Evolutionary conservation across 2,888 invertebrate species (phyloP).

Genomic region (Caradrina clavipalpis): DNA sequence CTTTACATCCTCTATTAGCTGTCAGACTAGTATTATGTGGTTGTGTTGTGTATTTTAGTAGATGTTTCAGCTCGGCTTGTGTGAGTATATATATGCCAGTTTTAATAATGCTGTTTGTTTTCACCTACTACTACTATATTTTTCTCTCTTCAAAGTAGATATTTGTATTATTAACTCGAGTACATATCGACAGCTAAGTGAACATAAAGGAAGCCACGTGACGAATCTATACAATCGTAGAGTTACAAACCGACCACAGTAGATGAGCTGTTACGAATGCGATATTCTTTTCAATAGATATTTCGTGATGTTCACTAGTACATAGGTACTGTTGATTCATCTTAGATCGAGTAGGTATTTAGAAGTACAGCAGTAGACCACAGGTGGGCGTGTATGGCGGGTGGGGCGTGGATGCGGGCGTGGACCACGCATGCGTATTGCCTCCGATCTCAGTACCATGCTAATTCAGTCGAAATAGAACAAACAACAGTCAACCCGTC

Average conservation of each 20-base stretch:
- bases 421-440: slow-evolving; percentile 84
- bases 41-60: slow-evolving; percentile 81
- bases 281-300: slow-evolving; percentile 2
- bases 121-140: slow-evolving; percentile 60
- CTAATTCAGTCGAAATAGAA: slow-evolving; percentile 72
- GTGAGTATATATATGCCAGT: slow-evolving; percentile 83
- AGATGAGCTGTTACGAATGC: neutral
- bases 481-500: slow-evolving; percentile 79
- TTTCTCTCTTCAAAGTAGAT: slow-evolving; percentile 49
- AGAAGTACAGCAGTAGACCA: slow-evolving; percentile 78
- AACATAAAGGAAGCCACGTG: slow-evolving; percentile 1
- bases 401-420: slow-evolving; percentile 85
- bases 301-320: neutral
- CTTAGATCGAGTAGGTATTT: slow-evolving; percentile 74
- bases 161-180: slow-evolving; percentile 48
- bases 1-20: slow-evolving; percentile 67
- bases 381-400: slow-evolving; percentile 88
- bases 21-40: slow-evolving; percentile 74
- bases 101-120: slow-evolving; percentile 77
- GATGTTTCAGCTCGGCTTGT: slow-evolving; percentile 83
- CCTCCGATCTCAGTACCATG: slow-evolving; percentile 70
- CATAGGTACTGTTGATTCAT: slow-evolving; percentile 3
- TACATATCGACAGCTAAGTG: slow-evolving; percentile 18
- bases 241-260: slow-evolving; percentile 4
- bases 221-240: slow-evolving; percentile 26